Base-by-base conservation (phyloP, 2,797 vertebrate genomes). In the Mus spretus region DNA sequence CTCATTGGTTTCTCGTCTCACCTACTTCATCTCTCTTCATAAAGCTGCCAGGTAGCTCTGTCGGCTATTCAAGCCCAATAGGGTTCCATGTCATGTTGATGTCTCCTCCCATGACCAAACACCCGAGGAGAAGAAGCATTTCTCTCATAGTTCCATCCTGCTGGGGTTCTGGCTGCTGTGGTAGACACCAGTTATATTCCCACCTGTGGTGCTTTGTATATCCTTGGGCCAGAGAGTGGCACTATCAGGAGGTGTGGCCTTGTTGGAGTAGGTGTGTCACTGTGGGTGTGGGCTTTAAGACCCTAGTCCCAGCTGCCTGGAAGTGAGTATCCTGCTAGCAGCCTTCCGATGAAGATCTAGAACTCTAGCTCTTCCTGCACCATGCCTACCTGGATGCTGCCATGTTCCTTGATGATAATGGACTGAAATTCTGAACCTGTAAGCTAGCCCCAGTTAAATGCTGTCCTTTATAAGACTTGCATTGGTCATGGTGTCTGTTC, bases 31-130 rank as follows among this genome's bases (percentile, higher is more conserved):
- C 77, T 92, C 10, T 53, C 67, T 61, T 67, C 70, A 15, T 12
- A 34, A 28, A 59, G 26, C 50, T 55, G 3, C 37, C 1, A 0
- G 6, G 15, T 6, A 15, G 6, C 31, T 44, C 75, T 90, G 26
- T 17, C 81, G 22, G 37, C 44, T 0, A 0, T 3, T 13, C 9
- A n/a, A 34, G 10, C 1, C 15, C 72, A 0, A 1, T 14, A 26
- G 13, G 8, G 26, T 47, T 86, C 28, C 19, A 1, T 28, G 19
- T 78, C 59, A 50, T 1, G 1, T 44, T 22, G 57, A 61, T 26
- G 67, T 57, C 85, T 87, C 53, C 13, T 31, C 53, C 86, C 37
- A 15, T 14, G 15, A 77, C 20, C 75, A 89, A 15, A 63, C 7
- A 15, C 57, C 55, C 37, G 75, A n/a, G 59, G 37, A 53, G n/a